phyloP scores from a whole-genome alignment of 2,113 vertebrate genomes.

The Panthera leo region DNA sequence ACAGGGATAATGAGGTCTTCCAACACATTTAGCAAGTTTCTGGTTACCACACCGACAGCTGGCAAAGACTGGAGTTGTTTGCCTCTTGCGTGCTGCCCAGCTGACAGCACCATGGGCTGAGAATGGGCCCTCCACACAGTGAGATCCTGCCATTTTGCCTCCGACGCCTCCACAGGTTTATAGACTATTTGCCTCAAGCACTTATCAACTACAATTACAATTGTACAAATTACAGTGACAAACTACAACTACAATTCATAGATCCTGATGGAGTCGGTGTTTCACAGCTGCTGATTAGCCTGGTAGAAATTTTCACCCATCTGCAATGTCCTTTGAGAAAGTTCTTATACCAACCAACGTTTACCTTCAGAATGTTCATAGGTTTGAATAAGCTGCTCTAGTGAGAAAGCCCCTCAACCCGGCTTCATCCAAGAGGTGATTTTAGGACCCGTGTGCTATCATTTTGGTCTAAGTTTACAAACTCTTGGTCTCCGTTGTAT shows the following conservation, averaged over 20 bases:
- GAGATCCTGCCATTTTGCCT: background rate
- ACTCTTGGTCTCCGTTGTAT: background rate
- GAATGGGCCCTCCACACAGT: rapidly evolving
- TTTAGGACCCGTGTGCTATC: background rate
- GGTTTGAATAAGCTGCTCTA: background rate
- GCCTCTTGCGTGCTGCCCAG: rapidly evolving
- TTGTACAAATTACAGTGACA: no score
- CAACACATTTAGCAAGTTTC: background rate
- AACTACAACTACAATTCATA: background rate
- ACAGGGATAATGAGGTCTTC: background rate
- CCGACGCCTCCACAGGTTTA: background rate
- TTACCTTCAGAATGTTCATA: background rate
- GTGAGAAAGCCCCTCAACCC: background rate
- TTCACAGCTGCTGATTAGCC: background rate
- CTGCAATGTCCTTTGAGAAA: background rate
- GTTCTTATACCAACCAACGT: rapidly evolving
- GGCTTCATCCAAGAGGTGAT: background rate
- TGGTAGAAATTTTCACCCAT: background rate
- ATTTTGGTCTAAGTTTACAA: background rate
- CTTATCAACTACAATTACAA: background rate
- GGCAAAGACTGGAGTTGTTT: rapidly evolving
- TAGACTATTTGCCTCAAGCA: background rate
- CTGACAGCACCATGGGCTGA: rapidly evolving
- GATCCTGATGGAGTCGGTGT: rapidly evolving
- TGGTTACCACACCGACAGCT: rapidly evolving